Evolutionary conservation across 2,113 vertebrate species (phyloP), one percentile per base, ranked within the genome.

Genomic region (Bujurquina vittata): DNA sequence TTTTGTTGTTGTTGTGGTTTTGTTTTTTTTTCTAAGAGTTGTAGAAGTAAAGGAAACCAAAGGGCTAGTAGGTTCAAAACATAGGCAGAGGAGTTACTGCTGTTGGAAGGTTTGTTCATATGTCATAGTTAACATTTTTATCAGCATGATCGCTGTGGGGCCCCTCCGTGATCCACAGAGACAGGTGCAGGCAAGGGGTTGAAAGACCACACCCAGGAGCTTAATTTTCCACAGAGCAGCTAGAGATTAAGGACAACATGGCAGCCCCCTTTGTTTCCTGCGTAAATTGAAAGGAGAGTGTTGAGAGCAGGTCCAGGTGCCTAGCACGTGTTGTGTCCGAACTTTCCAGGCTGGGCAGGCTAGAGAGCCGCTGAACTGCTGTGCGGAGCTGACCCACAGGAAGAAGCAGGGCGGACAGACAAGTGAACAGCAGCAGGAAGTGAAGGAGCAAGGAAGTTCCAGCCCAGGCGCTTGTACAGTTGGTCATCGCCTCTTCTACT

Each of bases 371-470:
- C 79, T 14, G 55, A 58, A 31, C 63, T 76, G 23, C 3, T 72
- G 84, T 57, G 79, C 88, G 85, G 77, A 88, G 82, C 56, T 80
- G 92, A 87, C 88, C 85, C 89, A 92, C 85, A 93, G 93, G 94
- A 96, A 95, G 92, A 93, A 93, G 83, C 84, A 40, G 93, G 88
- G 90, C 79, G 92, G 91, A 93, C 72, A 80, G 87, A 82, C 79
- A 52, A 61, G 62, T 84, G 83, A 80, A 76, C 74, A 57, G 85
- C 75, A 85, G 85, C 93, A 94, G 95, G 95, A 95, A 94, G 92
- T 88, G 76, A 90, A 94, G 91, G 88, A 89, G 90, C 85, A 60
- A 88, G 84, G 86, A 90, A 90, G 91, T 88, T 89, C 92, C 89
- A 91, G 84, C 87, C 91, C 91, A 86, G 75, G 72, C 65, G 60